A percentile compares a stretch with the other conserved stretches of the same genome.
These are phyloP conservation scores for Musca domestica DNA, from an alignment of 1,140 invertebrate species.

Conservation along the genomic window DNA sequence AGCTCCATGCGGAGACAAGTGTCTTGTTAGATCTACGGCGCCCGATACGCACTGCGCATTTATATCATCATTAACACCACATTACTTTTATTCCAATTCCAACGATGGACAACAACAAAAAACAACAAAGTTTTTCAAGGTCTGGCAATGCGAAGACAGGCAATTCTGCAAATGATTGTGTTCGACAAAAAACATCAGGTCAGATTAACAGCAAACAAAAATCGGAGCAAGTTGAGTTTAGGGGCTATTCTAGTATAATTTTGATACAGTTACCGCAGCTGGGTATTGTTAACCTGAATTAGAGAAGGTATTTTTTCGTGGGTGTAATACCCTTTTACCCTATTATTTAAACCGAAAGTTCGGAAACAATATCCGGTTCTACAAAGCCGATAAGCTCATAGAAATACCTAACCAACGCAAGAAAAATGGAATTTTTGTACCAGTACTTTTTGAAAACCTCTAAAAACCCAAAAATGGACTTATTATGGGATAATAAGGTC, in stretches of 20 bases:
- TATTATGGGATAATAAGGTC: too few species aligned
- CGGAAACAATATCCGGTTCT: too few species aligned
- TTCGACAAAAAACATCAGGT: constrained; percentile 45
- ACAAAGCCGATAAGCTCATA: too few species aligned
- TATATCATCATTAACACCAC: constrained; percentile 29
- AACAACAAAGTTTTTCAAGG: constrained; percentile 40
- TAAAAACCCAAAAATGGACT: too few species aligned
- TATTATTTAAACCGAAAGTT: too few species aligned
- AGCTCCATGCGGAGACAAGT: constrained; percentile 68
- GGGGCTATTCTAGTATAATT: not conserved
- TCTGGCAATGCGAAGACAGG: constrained; percentile 34
- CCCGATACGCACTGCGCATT: constrained; percentile 1
- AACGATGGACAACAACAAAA: constrained; percentile 36
- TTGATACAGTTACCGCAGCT: not conserved
- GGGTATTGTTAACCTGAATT: too few species aligned
- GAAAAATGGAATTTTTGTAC: too few species aligned
- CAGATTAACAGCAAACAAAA: not conserved
- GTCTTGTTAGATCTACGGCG: constrained; percentile 9
- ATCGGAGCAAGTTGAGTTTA: too few species aligned
- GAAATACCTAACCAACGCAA: too few species aligned
- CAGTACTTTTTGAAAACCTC: too few species aligned
- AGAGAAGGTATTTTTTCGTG: too few species aligned
- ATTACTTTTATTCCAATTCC: constrained; percentile 32
- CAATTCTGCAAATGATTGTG: constrained; percentile 36
- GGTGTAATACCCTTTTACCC: too few species aligned